Evolutionary conservation across 2,888 invertebrate genomes (phyloP).

Genomic region (Chaitophorus viminalis): DNA sequence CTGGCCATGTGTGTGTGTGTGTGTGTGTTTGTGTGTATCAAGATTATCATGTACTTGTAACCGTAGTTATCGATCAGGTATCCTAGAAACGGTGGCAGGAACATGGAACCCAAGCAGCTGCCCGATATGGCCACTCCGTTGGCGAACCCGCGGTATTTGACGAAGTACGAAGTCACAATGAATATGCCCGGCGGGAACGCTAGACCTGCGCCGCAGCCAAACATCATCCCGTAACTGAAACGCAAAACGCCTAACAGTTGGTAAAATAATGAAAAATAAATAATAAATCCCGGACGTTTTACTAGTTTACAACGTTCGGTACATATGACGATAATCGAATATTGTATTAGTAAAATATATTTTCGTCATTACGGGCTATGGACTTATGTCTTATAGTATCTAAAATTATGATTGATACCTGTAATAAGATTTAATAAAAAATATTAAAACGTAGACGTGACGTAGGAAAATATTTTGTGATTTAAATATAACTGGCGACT

Average conservation of each 20-base stretch:
- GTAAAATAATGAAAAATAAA: too few species aligned
- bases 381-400: too few species aligned
- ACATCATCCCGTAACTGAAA: constrained; percentile 81
- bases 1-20: not conserved
- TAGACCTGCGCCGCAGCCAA: constrained; percentile 85
- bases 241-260: not conserved
- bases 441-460: too few species aligned
- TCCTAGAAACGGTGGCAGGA: constrained; percentile 81
- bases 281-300: too few species aligned
- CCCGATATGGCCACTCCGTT: constrained; percentile 91
- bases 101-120: constrained; percentile 85
- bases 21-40: not conserved
- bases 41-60: constrained; percentile 72
- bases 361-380: too few species aligned
- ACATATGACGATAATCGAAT: too few species aligned
- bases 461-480: too few species aligned
- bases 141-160: constrained; percentile 80
- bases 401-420: too few species aligned
- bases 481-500: too few species aligned
- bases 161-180: constrained; percentile 88
- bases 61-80: constrained; percentile 79
- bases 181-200: constrained; percentile 91
- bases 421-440: too few species aligned
- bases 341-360: too few species aligned
- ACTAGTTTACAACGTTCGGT: too few species aligned